Conservation (phyloP, 2,888 invertebrate species). For the Junonia oenone region DNA sequence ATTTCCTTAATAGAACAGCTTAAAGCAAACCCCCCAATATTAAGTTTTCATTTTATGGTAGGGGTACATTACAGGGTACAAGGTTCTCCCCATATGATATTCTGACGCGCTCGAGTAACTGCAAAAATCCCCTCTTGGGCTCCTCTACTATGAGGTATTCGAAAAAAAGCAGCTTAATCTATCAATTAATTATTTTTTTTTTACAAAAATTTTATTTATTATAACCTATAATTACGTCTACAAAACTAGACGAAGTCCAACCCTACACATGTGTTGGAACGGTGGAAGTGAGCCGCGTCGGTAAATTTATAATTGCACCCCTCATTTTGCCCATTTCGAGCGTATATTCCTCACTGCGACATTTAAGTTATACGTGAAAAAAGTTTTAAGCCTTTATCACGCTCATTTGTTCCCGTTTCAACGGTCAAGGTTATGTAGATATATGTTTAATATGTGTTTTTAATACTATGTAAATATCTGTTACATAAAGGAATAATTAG, state of each 20-base stretch:
- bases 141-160: too few relatives aligned
- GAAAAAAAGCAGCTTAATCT: too few relatives aligned
- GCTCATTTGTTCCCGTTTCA: neutral
- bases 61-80: too few relatives aligned
- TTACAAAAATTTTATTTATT: too few relatives aligned
- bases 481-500: neutral
- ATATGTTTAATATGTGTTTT: neutral
- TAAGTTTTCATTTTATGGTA: too few relatives aligned
- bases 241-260: neutral
- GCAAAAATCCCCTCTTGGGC: too few relatives aligned
- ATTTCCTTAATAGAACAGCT: too few relatives aligned
- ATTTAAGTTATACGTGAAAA: conserved; percentile 4
- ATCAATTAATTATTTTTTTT: too few relatives aligned
- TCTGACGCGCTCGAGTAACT: too few relatives aligned
- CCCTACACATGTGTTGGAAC: conserved; percentile 3
- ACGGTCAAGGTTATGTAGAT: neutral
- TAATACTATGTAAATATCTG: neutral
- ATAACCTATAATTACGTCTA: neutral
- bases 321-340: conserved; percentile 15
- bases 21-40: too few relatives aligned
- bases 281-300: conserved; percentile 1
- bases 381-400: conserved; percentile 2
- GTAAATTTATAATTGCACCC: conserved; percentile 14
- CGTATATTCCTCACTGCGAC: conserved; percentile 9
- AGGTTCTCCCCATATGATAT: too few relatives aligned